phyloP scores from a whole-genome alignment of 2,888 invertebrate genomes.

The Drosophila subquinaria region DNA sequence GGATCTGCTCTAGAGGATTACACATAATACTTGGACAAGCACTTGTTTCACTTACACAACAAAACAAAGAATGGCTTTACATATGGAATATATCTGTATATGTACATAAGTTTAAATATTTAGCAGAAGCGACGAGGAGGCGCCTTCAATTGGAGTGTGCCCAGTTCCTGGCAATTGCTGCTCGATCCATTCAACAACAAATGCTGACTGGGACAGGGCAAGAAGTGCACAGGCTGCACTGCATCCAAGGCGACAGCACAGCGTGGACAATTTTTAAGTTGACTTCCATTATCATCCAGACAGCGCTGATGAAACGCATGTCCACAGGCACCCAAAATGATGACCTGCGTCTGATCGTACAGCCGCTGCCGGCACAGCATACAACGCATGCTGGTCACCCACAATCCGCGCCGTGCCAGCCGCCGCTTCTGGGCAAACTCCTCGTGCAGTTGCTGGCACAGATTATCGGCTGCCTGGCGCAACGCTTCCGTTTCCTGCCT shows the following conservation, averaged over 20 bases:
- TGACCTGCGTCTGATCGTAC: conserved; percentile 79
- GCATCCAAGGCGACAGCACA: conserved; percentile 54
- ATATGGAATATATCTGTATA: conserved; percentile 30
- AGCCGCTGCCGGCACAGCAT: conserved; percentile 83
- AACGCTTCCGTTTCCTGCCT: conserved; percentile 91
- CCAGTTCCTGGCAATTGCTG: conserved; percentile 57
- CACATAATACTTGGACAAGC: conserved; percentile 46
- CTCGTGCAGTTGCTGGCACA: conserved; percentile 89
- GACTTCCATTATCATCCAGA: conserved; percentile 27
- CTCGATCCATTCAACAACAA: conserved; percentile 35
- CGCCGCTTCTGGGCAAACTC: conserved; percentile 79
- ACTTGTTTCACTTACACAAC: conserved; percentile 50
- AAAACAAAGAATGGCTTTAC: conserved; percentile 23
- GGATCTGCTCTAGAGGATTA: conserved; percentile 3
- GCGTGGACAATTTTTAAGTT: conserved; percentile 76
- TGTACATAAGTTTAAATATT: conserved; percentile 9
- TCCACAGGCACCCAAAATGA: conserved; percentile 83
- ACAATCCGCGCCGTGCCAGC: conserved; percentile 82
- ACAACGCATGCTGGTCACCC: conserved; percentile 84
- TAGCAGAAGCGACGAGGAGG: conserved; percentile 84
- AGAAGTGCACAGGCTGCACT: conserved; percentile 44
- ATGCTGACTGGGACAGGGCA: conserved; percentile 80
- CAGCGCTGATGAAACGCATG: conserved; percentile 84
- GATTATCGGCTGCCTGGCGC: conserved; percentile 88
- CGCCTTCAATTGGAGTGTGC: conserved; percentile 83